phyloP scores from a whole-genome alignment of 2,888 invertebrate species.

The Callyntrura guangdongensis region DNA sequence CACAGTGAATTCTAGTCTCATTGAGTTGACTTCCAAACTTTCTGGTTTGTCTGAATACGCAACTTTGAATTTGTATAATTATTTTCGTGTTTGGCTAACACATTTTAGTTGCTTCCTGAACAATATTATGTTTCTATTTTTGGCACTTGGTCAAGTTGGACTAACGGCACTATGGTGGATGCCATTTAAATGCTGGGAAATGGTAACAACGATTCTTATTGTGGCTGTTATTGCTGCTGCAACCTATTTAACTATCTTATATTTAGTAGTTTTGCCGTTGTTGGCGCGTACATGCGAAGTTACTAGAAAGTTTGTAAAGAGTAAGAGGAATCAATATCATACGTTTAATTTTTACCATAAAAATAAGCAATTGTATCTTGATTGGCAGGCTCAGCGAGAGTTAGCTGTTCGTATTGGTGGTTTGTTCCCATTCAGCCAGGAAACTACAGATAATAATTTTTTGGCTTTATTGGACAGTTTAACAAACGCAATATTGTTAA shows the following conservation, averaged over 20 bases:
- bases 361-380: neutral
- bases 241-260: neutral
- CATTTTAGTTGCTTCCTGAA: too few relatives aligned
- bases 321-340: too few relatives aligned
- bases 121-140: neutral
- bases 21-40: neutral
- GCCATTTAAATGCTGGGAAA: neutral
- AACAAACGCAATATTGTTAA: neutral
- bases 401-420: neutral
- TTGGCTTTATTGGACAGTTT: neutral
- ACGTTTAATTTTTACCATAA: neutral
- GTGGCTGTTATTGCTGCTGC: too few relatives aligned
- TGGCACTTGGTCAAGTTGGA: neutral
- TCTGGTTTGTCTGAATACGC: too few relatives aligned
- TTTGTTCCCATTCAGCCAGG: neutral
- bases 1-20: neutral
- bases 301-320: too few relatives aligned
- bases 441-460: neutral
- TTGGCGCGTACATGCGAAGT: neutral
- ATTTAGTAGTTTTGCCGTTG: neutral
- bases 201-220: neutral
- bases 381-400: neutral
- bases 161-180: neutral
- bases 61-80: neutral
- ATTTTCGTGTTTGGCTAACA: too few relatives aligned